Conservation (phyloP, 2,797 vertebrate genomes). For the Sebastes taczanowskii region DNA sequence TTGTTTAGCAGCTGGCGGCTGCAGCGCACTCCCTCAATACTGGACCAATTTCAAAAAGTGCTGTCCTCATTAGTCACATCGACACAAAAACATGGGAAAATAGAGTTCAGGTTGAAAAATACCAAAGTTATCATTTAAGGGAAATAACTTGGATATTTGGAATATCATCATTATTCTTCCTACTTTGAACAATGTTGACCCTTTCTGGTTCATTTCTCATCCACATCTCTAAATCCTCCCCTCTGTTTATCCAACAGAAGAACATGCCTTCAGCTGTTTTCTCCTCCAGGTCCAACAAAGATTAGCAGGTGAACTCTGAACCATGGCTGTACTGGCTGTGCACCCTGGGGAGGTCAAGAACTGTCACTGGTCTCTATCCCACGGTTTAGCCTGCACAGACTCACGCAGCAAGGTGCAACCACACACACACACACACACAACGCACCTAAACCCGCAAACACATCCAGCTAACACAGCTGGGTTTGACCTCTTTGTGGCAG, state of each 20-base stretch:
- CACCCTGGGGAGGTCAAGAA: conserved; percentile 34
- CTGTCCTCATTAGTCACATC: too few species aligned
- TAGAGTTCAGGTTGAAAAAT: too few species aligned
- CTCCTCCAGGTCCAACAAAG: conserved; percentile 38
- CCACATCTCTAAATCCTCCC: neutral
- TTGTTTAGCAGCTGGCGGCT: too few species aligned
- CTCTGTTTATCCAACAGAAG: neutral
- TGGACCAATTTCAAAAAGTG: too few species aligned
- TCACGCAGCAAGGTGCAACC: conserved; percentile 2
- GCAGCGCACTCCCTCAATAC: too few species aligned
- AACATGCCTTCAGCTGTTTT: neutral
- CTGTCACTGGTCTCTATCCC: conserved; percentile 17
- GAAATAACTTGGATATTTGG: neutral
- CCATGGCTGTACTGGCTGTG: conserved; percentile 17
- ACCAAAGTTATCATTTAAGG: too few species aligned
- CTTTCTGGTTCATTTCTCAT: neutral
- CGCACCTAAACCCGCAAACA: neutral
- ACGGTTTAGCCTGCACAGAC: conserved; percentile 8
- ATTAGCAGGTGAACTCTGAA: conserved; percentile 55
- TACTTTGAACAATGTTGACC: neutral
- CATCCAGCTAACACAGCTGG: conserved; percentile 33
- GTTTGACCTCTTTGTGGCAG: conserved; percentile 57
- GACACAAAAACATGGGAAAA: too few species aligned
- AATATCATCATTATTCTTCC: neutral
- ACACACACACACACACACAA: neutral